Evolutionary conservation across 2,888 invertebrate genomes (phyloP), one percentile per base, ranked within the genome.

Genomic region (Ecdyonurus torrentis): DNA sequence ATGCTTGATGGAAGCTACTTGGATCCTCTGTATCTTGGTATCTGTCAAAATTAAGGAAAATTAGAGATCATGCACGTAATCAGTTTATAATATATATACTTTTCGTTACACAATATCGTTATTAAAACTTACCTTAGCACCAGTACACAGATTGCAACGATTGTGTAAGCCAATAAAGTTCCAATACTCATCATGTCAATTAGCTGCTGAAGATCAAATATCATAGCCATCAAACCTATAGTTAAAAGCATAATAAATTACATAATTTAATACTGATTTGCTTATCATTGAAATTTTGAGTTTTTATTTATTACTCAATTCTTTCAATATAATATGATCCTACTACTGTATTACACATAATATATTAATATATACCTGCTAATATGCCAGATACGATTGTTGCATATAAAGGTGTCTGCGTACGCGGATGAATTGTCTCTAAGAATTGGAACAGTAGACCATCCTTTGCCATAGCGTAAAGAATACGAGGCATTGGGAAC

Each of bases 171-270:
- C 62, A 92, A 78, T 1, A 93, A 77, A 0, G 92, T 92, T 15
- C 91, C 91, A 69, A 96, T 95, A 7, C 94, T 94, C 91, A 96
- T 93, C 88, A 96, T 95, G 71, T 96, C 92, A 65, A 96, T 93
- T 64, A 96, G 77, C 72, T 94, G 93, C 65, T 90, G 83, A 65
- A 95, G 77, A 75, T 95, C 87, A 74, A 96, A 92, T n/a, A 94
- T 73, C 0, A 90, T 79, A 0, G 94, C 89, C 87, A 95, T 91
- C 2, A 86, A 63, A 22, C 88, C 91, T 85, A 74, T 20, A 76
- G 75, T 63, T 64, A 63, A 60, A 63, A 58, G 5, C 10, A 20
- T 59, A 20, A 55, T 5, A 20, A 55, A 18, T 20, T 18, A 2
- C 5, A 1, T 22, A n/a, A 55, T 55, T 50, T 50, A 15, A 18